Evolutionary conservation across 2,797 vertebrate species (phyloP).

Genomic region (Diglossa cyanea): DNA sequence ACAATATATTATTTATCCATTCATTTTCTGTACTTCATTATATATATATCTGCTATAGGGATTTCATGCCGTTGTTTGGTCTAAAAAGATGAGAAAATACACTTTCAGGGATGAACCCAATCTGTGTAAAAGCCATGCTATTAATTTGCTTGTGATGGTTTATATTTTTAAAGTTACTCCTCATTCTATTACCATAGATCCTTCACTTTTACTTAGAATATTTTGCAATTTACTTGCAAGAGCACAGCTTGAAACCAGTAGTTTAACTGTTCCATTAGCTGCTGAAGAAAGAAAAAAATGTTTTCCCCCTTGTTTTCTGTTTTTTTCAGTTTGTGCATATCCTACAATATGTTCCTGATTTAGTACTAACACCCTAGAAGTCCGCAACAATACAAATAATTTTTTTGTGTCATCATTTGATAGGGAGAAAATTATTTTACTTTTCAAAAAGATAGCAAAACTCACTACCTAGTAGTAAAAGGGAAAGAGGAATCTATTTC

Average conservation of each 20-base stretch:
- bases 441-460: neutral
- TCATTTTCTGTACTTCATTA: conserved; percentile 32
- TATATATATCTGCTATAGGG: conserved; percentile 6
- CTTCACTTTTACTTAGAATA: neutral
- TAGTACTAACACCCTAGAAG: neutral
- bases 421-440: neutral
- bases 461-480: neutral
- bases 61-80: neutral
- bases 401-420: neutral
- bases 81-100: conserved; percentile 1
- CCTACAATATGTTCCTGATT: neutral
- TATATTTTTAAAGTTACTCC: neutral
- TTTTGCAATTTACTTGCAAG: neutral
- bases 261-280: neutral
- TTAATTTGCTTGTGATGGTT: neutral
- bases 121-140: neutral
- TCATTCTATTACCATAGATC: neutral
- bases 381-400: neutral
- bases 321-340: neutral
- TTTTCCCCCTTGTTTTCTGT: neutral
- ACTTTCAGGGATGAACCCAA: neutral
- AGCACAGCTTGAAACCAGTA: neutral
- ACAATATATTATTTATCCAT: conserved; percentile 52
- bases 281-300: neutral
- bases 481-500: neutral